Conservation (phyloP, 1,140 invertebrate species). For the Thereuonema tuberculata region DNA sequence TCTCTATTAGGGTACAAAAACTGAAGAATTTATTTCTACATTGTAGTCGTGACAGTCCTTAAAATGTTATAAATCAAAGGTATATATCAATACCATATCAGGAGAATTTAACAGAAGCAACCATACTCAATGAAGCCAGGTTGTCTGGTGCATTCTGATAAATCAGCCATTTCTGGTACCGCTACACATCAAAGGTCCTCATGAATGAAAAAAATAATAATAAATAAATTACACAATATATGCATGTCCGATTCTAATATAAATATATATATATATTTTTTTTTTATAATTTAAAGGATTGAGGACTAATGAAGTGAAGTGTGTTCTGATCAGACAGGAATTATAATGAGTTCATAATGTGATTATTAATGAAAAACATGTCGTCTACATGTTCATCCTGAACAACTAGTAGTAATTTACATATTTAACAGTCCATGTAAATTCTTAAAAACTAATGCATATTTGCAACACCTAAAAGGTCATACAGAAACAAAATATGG, state of each 20-base stretch:
- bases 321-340: background rate
- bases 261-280: too few species aligned
- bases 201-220: background rate
- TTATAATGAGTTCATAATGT: background rate
- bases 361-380: background rate
- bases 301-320: background rate
- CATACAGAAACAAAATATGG: conserved; percentile 22
- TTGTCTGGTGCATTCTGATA: background rate
- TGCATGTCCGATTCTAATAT: background rate
- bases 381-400: background rate
- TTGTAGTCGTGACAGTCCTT: background rate
- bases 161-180: background rate
- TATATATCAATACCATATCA: background rate
- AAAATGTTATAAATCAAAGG: background rate
- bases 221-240: background rate
- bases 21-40: background rate
- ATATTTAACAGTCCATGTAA: conserved; percentile 23
- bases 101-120: background rate
- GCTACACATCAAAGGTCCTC: background rate
- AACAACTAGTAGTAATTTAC: conserved; percentile 8
- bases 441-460: conserved; percentile 24
- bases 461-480: conserved; percentile 21
- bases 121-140: background rate
- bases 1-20: background rate
- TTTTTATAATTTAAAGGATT: too few species aligned